These are phyloP conservation scores for Eumaeus atala DNA, from an alignment of 1,140 invertebrate genomes.

Conservation along the genomic window DNA sequence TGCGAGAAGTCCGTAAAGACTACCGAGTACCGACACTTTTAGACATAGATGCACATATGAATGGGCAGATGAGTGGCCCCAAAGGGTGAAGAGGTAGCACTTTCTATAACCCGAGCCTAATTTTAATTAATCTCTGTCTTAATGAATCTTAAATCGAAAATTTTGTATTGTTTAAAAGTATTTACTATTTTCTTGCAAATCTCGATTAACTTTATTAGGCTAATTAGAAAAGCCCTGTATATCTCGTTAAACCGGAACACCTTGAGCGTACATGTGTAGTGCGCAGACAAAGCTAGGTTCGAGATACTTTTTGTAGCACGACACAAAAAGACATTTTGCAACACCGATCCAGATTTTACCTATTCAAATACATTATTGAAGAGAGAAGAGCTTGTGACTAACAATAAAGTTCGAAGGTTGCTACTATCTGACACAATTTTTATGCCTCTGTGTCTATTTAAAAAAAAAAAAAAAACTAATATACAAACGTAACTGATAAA, in stretches of 20 bases:
- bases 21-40: no score
- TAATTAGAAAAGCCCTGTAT: constrained; percentile 3
- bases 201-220: constrained; percentile 1
- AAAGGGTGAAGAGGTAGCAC: no score
- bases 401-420: constrained; percentile 1
- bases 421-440: constrained; percentile 1
- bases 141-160: no score
- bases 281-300: neutral
- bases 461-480: neutral
- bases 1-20: no score
- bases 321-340: constrained; percentile 4
- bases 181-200: no score
- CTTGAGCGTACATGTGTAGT: neutral
- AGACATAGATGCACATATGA: no score
- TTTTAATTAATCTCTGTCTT: no score
- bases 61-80: no score
- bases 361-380: constrained; percentile 9
- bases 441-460: no score
- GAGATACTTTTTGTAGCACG: neutral
- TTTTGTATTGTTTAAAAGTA: no score
- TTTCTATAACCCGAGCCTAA: no score
- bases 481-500: neutral
- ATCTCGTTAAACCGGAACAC: neutral
- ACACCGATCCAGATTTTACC: constrained; percentile 4
- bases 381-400: neutral